Percentiles rank a stretch among this genome's conserved stretches.
Conservation (phyloP, 2,113 vertebrate genomes). For the Corythornis madagascariensis region DNA sequence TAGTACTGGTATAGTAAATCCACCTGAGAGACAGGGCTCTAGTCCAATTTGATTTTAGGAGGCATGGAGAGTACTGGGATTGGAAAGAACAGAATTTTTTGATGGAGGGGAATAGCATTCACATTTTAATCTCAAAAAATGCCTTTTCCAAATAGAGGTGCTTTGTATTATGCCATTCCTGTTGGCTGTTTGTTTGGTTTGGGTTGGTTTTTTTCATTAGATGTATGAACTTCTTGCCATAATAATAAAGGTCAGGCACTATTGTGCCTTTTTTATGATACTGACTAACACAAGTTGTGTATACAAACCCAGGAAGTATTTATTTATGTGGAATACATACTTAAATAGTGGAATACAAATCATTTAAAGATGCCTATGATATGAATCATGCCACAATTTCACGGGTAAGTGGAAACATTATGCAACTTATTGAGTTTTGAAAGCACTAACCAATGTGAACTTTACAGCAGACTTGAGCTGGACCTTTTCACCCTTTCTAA, state of each 20-base stretch:
- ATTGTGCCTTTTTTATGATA: constrained; percentile 45
- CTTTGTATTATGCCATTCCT: not conserved
- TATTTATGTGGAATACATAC: constrained; percentile 46
- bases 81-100: not conserved
- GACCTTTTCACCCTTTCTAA: constrained; percentile 62
- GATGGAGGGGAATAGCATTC: not conserved
- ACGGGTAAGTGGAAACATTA: constrained; percentile 63
- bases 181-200: not conserved
- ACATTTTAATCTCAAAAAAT: not conserved
- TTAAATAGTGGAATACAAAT: constrained; percentile 47
- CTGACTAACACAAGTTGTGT: constrained; percentile 14
- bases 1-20: not conserved
- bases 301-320: constrained; percentile 54
- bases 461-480: constrained; percentile 31
- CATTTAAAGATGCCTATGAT: constrained; percentile 58
- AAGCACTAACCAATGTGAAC: constrained; percentile 50
- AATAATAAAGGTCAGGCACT: constrained; percentile 26
- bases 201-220: not conserved
- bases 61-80: not conserved
- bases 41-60: not conserved
- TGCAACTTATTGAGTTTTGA: constrained; percentile 56
- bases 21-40: not conserved
- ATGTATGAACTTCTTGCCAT: constrained; percentile 5
- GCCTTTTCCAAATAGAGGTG: constrained; percentile 2
- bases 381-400: constrained; percentile 65